Conservation (phyloP, 2,797 vertebrate species). For the Scomberomorus guttatus region DNA sequence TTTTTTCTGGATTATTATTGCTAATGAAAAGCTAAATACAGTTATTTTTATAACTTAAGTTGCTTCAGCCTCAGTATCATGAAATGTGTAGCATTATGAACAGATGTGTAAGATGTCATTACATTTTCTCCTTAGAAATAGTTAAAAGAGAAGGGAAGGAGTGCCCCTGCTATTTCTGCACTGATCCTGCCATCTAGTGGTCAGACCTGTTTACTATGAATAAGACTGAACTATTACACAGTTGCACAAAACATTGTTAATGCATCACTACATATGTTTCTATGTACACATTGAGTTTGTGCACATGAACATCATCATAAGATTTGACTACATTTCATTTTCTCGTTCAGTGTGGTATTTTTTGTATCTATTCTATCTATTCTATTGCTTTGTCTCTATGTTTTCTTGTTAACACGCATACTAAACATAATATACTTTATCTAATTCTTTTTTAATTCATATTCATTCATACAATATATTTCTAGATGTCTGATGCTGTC, state of each 20-base stretch:
- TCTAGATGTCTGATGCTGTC: background rate
- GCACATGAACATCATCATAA: too few species aligned
- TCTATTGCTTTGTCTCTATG: background rate
- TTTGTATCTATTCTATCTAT: background rate
- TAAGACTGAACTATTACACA: background rate
- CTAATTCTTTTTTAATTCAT: background rate
- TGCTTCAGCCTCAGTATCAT: background rate
- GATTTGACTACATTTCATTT: too few species aligned
- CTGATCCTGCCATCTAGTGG: slow-evolving; percentile 79
- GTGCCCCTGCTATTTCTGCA: slow-evolving; percentile 61
- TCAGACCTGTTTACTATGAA: slow-evolving; percentile 57
- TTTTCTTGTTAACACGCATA: background rate
- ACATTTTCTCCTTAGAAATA: background rate
- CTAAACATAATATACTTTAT: background rate
- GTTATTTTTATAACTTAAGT: background rate
- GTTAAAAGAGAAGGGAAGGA: background rate
- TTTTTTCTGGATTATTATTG: background rate
- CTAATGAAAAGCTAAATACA: background rate
- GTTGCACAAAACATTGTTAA: background rate
- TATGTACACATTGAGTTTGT: background rate
- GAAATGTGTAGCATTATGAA: background rate
- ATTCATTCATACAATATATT: background rate
- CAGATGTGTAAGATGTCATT: background rate
- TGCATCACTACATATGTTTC: background rate
- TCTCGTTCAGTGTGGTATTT: too few species aligned